Evolutionary conservation across 2,113 vertebrate genomes (phyloP), one percentile per base, ranked within the genome.

Genomic region (Forbesichthys agassizii): DNA sequence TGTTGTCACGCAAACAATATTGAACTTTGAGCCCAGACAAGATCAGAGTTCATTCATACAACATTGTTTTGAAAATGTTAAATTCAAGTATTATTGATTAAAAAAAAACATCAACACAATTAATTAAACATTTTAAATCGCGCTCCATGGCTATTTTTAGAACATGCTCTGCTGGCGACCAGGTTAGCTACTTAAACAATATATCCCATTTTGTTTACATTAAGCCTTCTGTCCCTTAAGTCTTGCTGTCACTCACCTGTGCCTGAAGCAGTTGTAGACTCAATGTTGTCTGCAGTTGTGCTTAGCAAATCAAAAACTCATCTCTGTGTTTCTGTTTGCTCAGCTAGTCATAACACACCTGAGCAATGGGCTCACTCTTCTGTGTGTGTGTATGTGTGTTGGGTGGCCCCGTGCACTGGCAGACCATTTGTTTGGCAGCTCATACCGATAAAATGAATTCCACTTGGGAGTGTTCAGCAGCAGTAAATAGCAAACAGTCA

Each of bases 401-500:
- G 36, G 73, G 62, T 65, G 66, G 68, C 77, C 74, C 73, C 10
- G 27, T 72, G 75, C 75, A 60, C 78, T 86, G 71, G 4, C 51
- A 51, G 27, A 42, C 36, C 64, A 61, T 73, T 75, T 69, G 65
- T 74, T 81, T 49, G 64, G 61, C 61, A 5, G 58, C 60, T 78
- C 78, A 52, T 68, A 70, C 18, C 3, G 10, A 33, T 11, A 56
- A 12, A 54, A 72, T 60, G 20, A 68, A 68, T 70, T 80, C 75
- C 57, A 74, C 69, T 85, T 80, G 71, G 71, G 62, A 77, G 65
- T 51, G 68, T 75, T 81, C 58, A 71, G 47, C 14, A 58, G 46
- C 66, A 46, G 60, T 48, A 47, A 75, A 81, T 75, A 64, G 18
- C 47, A 55, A 80, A 81, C 47, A 64, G 77, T 56, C 54, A 46